phyloP scores from a whole-genome alignment of 35 echinoderm and acorn worm species.

The Ophiothrix spiculata region DNA sequence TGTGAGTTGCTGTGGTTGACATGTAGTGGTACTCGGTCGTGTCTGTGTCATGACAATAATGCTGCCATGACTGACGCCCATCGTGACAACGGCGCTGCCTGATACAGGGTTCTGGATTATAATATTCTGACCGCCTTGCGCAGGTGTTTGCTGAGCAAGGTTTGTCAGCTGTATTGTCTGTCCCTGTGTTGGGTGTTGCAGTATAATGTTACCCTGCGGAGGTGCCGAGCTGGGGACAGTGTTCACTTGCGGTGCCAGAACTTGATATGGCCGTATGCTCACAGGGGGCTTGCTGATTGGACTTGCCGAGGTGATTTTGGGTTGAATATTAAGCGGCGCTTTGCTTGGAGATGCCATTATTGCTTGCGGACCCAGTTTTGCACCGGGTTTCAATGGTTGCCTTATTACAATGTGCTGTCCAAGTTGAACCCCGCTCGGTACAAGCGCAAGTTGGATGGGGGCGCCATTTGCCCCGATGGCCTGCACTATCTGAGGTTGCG shows the following conservation, averaged over 20 bases:
- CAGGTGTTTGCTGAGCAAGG: background rate
- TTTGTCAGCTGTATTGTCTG: slow-evolving; percentile 8
- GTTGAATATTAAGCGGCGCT: slow-evolving; percentile 41
- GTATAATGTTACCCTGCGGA: slow-evolving; percentile 20
- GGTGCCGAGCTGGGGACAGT: background rate
- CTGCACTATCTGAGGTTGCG: background rate
- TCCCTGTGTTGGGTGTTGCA: background rate
- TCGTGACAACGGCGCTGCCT: slow-evolving; percentile 56
- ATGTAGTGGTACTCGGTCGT: background rate
- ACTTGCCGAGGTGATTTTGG: slow-evolving; percentile 17
- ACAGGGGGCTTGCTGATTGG: slow-evolving; percentile 5
- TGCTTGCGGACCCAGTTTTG: background rate
- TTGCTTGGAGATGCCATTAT: slow-evolving; percentile 21
- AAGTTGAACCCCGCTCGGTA: background rate
- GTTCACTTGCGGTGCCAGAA: background rate
- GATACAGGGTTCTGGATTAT: slow-evolving; percentile 40
- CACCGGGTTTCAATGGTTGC: background rate
- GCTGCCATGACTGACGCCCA: slow-evolving; percentile 73
- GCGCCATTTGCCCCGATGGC: background rate
- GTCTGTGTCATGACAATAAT: slow-evolving; percentile 84
- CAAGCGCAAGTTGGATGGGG: background rate
- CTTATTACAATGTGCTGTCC: background rate
- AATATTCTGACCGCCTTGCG: slow-evolving; percentile 25
- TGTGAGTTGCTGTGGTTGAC: slow-evolving; percentile 24
- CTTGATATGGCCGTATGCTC: slow-evolving; percentile 16